These are phyloP conservation scores for Ia io DNA, from an alignment of 2,113 vertebrate genomes.

Conservation along the genomic window DNA sequence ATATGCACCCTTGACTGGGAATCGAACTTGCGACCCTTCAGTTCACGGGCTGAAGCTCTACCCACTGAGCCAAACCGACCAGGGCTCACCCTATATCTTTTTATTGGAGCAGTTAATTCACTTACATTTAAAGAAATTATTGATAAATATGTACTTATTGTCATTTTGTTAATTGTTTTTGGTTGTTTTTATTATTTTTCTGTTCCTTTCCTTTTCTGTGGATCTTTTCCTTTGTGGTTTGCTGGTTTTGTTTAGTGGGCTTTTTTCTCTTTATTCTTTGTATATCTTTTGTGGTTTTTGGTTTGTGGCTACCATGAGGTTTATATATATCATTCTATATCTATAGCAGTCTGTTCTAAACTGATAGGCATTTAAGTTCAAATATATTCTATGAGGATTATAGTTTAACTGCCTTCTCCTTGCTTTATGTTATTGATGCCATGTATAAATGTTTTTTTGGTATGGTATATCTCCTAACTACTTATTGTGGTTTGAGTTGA, in stretches of 20 bases:
- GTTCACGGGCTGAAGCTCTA: no score
- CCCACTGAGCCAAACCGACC: no score
- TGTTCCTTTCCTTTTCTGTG: background rate
- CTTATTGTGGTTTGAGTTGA: background rate
- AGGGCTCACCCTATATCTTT: background rate
- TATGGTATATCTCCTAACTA: background rate
- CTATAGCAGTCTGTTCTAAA: background rate
- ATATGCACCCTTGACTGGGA: no score
- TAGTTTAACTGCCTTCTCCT: background rate
- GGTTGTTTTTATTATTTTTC: background rate
- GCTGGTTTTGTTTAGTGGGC: background rate
- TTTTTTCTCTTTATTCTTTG: background rate
- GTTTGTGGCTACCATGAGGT: background rate
- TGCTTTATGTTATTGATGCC: background rate
- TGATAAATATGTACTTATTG: background rate
- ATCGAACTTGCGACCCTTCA: no score
- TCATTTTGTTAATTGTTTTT: background rate
- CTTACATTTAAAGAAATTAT: background rate
- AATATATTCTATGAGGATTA: background rate
- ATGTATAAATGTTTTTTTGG: background rate
- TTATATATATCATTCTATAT: background rate
- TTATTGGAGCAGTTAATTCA: background rate
- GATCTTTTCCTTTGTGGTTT: background rate
- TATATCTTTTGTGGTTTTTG: background rate
- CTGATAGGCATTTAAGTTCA: background rate